A percentile compares a stretch with the other conserved stretches of the same genome.
phyloP scores from a whole-genome alignment of 2,888 invertebrate genomes.

The Acanthosoma haemorrhoidale region DNA sequence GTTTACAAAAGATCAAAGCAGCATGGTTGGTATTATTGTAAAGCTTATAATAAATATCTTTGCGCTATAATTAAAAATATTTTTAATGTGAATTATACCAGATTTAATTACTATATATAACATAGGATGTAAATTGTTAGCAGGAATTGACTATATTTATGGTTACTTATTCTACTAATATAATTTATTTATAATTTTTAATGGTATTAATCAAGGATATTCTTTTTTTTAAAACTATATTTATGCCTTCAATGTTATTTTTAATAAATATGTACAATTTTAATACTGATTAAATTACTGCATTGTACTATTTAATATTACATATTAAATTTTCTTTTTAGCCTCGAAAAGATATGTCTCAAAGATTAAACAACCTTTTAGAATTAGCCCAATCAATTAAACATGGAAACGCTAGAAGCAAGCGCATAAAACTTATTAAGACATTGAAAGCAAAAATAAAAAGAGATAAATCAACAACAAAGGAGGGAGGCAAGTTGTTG shows the following conservation, averaged over 20 bases:
- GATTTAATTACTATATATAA: background rate
- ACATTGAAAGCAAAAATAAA: constrained; percentile 56
- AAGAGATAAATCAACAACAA: constrained; percentile 32
- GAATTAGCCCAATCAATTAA: constrained; percentile 46
- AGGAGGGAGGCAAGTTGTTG: background rate
- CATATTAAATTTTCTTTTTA: background rate
- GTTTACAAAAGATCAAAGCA: constrained; percentile 32
- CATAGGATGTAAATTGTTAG: too few relatives aligned
- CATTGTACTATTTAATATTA: too few relatives aligned
- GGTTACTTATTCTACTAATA: too few relatives aligned
- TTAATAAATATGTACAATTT: too few relatives aligned
- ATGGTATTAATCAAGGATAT: too few relatives aligned
- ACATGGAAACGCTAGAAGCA: constrained; percentile 54
- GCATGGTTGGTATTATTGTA: background rate
- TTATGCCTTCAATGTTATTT: too few relatives aligned
- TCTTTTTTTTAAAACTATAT: too few relatives aligned
- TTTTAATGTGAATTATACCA: background rate
- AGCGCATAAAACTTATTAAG: constrained; percentile 55
- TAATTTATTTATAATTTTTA: too few relatives aligned
- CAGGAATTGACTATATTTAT: too few relatives aligned
- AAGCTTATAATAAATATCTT: background rate
- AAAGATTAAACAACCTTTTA: constrained; percentile 35
- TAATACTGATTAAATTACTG: too few relatives aligned
- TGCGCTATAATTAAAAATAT: background rate
- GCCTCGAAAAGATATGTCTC: constrained; percentile 39